Evolutionary conservation across 1,140 invertebrate species (phyloP), one percentile per base, ranked within the genome.

Genomic region (Trialeurodes vaporariorum): DNA sequence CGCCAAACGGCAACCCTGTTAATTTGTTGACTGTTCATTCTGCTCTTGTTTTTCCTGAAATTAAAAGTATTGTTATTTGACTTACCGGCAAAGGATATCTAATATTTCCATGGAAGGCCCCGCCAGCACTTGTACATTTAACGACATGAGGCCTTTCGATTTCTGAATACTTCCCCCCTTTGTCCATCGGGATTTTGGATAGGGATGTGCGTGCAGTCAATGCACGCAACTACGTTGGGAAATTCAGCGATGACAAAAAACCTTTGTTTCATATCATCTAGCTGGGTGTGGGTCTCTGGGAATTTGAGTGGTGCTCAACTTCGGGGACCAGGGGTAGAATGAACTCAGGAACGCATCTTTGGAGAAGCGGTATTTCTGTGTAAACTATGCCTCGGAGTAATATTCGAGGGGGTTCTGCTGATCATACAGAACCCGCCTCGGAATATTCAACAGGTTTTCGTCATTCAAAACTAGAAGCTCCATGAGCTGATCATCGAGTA

Each of bases 151-250:
- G 24, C 71, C 73, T 80, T 80, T 66, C 78, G 71, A 68, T 80
- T 80, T 58, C 79, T 59, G 67, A 74, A 81, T 25, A 71, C 61
- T 66, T 71, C 67, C 21, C 27, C 69, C 59, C 69, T 65, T 23
- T 68, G 59, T 40, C 66, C 64, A 69, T 69, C 67, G 60, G 76
- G 74, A 22, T 74, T 68, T 69, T 73, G 69, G 24, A 79, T 78
- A 63, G 66, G 71, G 40, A 80, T 72, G 59, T 79, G 76, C 25
- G 76, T 79, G 23, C 79, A 75, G 70, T 80, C 79, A 40, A 81
- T 72, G 26, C 71, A 74, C 27, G 77, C 79, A 27, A 77, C 65
- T 60, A 79, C 77, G 59, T 73, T 69, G 23, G 78, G 76, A 72
- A 79, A 78, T 59, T 23, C 27, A 24, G 74, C 72, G 12, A 75